These are phyloP conservation scores for Xestobium rufovillosum DNA, from an alignment of 2,888 invertebrate genomes.

Conservation along the genomic window DNA sequence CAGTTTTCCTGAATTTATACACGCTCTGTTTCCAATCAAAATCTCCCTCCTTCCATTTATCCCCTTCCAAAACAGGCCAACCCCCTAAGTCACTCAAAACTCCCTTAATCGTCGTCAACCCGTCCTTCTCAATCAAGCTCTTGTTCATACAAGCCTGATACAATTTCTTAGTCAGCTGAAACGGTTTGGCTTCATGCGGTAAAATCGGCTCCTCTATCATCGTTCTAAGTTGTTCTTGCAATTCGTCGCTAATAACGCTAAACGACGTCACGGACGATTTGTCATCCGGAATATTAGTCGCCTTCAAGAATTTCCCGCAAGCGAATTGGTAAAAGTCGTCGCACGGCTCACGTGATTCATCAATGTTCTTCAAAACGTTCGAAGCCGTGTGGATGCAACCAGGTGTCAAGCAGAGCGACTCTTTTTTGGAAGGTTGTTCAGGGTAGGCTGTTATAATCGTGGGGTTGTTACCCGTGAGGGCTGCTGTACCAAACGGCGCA, in stretches of 20 bases:
- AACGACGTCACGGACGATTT: constrained; percentile 72
- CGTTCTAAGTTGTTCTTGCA: constrained; percentile 61
- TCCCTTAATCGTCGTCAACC: constrained; percentile 61
- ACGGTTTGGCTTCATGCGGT: constrained; percentile 59
- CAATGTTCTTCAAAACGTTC: constrained; percentile 63
- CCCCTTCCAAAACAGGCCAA: constrained; percentile 85
- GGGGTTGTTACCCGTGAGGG: constrained; percentile 27
- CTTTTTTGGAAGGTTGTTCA: constrained; percentile 33
- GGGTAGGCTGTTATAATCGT: constrained; percentile 25
- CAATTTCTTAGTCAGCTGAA: constrained; percentile 69
- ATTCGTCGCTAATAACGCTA: constrained; percentile 64
- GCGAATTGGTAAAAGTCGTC: constrained; percentile 78
- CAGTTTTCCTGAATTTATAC: constrained; percentile 69
- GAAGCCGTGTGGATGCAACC: constrained; percentile 80
- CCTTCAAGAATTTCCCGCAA: constrained; percentile 67
- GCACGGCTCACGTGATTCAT: constrained; percentile 64
- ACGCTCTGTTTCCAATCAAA: constrained; percentile 81
- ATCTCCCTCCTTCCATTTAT: constrained; percentile 58
- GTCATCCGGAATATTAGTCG: constrained; percentile 71
- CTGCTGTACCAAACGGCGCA: constrained; percentile 32
- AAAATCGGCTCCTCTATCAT: constrained; percentile 60
- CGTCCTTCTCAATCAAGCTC: constrained; percentile 71
- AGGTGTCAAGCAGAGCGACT: constrained; percentile 61
- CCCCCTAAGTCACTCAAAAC: constrained; percentile 77
- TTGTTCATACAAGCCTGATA: constrained; percentile 86